Evolutionary conservation across 1,140 invertebrate species (phyloP).

Genomic region (Drosophila azteca): DNA sequence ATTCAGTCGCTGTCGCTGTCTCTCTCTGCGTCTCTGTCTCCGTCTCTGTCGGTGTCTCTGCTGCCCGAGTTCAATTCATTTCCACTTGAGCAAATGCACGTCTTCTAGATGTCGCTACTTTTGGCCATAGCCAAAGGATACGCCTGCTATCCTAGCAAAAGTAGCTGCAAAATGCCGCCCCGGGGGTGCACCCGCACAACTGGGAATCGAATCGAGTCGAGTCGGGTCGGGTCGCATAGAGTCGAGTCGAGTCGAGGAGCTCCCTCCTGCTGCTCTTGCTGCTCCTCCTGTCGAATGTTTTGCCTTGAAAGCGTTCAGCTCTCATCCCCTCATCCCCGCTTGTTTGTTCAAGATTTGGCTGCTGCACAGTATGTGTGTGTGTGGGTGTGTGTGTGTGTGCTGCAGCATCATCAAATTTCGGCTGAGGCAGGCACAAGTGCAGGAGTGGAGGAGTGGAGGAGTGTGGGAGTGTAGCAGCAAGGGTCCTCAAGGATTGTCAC

Average conservation of each 20-base stretch:
- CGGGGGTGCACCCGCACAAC: slow-evolving; percentile 32
- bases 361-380: slow-evolving; percentile 18
- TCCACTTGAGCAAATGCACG: slow-evolving; percentile 81
- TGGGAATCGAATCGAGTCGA: slow-evolving; percentile 5
- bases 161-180: slow-evolving; percentile 70
- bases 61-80: slow-evolving; percentile 78
- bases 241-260: too few species aligned
- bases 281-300: slow-evolving; percentile 45
- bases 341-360: slow-evolving; percentile 73
- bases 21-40: slow-evolving; percentile 30
- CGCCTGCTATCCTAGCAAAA: slow-evolving; percentile 35
- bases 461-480: slow-evolving; percentile 3
- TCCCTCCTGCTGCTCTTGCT: not conserved
- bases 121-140: slow-evolving; percentile 44
- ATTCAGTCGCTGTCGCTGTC: slow-evolving; percentile 37
- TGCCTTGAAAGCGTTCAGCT: slow-evolving; percentile 54
- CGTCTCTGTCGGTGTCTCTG: slow-evolving; percentile 29
- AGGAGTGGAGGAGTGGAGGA: slow-evolving; percentile 4
- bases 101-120: slow-evolving; percentile 61
- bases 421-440: slow-evolving; percentile 13
- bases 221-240: not conserved
- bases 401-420: slow-evolving; percentile 72
- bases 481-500: slow-evolving; percentile 44
- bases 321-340: slow-evolving; percentile 16
- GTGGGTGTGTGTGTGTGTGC: slow-evolving; percentile 30